A percentile compares a stretch with the other conserved stretches of the same genome.
These are phyloP conservation scores for Pandemis heparana DNA, from an alignment of 2,888 invertebrate genomes.

Conservation along the genomic window DNA sequence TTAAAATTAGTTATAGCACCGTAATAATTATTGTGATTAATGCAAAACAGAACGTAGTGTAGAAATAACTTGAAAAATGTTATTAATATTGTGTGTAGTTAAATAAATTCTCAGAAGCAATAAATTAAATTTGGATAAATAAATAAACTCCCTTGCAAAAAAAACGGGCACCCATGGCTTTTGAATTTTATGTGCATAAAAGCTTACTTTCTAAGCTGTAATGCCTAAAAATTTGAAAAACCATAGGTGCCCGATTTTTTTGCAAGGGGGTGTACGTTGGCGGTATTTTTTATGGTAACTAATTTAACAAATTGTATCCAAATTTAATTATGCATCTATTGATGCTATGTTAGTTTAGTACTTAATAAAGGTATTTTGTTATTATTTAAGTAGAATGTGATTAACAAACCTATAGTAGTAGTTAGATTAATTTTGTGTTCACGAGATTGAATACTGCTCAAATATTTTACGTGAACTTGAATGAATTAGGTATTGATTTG, in stretches of 20 bases:
- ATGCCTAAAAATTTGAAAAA: too few relatives aligned
- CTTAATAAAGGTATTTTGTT: background rate
- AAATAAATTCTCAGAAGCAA: background rate
- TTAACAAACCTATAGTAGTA: conserved; percentile 14
- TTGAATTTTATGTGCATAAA: too few relatives aligned
- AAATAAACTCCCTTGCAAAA: too few relatives aligned
- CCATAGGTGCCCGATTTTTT: too few relatives aligned
- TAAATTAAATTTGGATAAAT: background rate
- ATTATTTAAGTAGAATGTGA: background rate
- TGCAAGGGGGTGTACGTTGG: too few relatives aligned
- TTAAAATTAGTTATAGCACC: background rate
- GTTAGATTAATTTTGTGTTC: conserved; percentile 1
- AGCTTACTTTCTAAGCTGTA: too few relatives aligned
- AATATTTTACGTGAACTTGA: background rate
- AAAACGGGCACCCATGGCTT: too few relatives aligned
- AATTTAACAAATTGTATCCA: background rate
- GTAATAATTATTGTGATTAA: background rate
- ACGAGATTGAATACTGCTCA: conserved; percentile 18
- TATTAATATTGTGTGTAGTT: background rate
- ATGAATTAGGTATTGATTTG: too few relatives aligned
- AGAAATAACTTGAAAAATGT: background rate
- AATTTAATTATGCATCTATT: background rate
- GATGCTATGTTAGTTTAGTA: background rate
- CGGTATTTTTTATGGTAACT: too few relatives aligned
- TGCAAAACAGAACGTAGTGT: background rate